These are phyloP conservation scores for Poeciliopsis turrubarensis DNA, from an alignment of 2,113 vertebrate species.

Conservation along the genomic window DNA sequence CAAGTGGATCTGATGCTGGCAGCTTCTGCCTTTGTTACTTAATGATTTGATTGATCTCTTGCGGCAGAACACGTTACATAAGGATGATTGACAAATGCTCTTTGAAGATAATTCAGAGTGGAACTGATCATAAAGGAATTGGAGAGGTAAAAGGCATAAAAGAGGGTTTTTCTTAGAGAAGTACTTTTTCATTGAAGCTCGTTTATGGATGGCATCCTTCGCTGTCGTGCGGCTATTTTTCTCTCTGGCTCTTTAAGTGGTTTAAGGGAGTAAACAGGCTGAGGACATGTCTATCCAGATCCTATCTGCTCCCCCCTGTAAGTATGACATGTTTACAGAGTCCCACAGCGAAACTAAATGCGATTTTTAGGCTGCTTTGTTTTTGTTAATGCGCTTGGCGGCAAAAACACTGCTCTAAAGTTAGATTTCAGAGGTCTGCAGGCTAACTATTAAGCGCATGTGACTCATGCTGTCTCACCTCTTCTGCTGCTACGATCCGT, in stretches of 20 bases:
- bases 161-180: background rate
- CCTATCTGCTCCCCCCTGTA: constrained; percentile 55
- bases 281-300: constrained; percentile 58
- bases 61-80: background rate
- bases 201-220: constrained; percentile 27
- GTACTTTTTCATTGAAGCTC: constrained; percentile 5
- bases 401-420: constrained; percentile 13
- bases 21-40: background rate
- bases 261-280: constrained; percentile 31
- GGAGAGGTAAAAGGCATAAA: background rate
- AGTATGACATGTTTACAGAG: constrained; percentile 47
- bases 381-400: background rate
- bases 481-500: constrained; percentile 32
- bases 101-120: background rate
- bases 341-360: background rate
- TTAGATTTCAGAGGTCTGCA: constrained; percentile 35
- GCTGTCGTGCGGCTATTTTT: constrained; percentile 19
- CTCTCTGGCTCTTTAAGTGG: constrained; percentile 33
- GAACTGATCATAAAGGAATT: constrained; percentile 9
- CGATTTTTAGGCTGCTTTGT: background rate
- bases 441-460: constrained; percentile 36
- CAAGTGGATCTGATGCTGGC: background rate
- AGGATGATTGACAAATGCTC: constrained; percentile 26
- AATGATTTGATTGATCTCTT: background rate
- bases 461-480: constrained; percentile 44